Percentiles rank a stretch among this genome's conserved stretches.
These are phyloP conservation scores for Hemicordylus capensis DNA, from an alignment of 2,113 vertebrate genomes.

Conservation along the genomic window DNA sequence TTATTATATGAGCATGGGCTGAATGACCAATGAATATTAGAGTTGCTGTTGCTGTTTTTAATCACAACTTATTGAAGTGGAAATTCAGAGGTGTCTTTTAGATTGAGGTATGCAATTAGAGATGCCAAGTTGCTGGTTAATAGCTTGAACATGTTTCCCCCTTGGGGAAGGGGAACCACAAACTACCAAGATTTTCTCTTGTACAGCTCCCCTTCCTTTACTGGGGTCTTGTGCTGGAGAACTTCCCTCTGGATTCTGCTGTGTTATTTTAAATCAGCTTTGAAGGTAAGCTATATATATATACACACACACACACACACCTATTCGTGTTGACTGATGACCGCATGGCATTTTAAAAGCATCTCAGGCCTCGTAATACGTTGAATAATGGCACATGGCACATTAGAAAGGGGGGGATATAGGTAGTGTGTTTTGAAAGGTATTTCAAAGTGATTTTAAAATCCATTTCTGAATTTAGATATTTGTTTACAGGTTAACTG, in stretches of 20 bases:
- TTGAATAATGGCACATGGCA: background rate
- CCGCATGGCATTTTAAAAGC: background rate
- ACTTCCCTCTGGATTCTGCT: background rate
- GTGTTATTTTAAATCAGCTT: background rate
- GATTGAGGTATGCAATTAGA: background rate
- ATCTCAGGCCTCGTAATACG: background rate
- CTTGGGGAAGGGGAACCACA: no score
- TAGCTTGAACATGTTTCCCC: background rate
- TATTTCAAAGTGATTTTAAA: slow-evolving; percentile 8
- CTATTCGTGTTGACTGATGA: background rate
- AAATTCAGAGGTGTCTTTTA: background rate
- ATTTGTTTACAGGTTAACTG: slow-evolving; percentile 4
- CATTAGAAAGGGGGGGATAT: background rate
- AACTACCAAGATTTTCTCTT: background rate
- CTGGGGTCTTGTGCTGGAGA: background rate
- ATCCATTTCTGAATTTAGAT: slow-evolving; percentile 16
- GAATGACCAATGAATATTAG: background rate
- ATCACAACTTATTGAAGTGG: background rate
- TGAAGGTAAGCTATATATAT: background rate
- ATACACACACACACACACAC: no score
- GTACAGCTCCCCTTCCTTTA: no score
- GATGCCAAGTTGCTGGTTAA: background rate
- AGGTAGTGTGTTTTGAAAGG: background rate
- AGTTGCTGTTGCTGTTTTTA: no score
- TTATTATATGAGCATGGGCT: background rate